Percentiles rank a stretch among this genome's conserved stretches.
Evolutionary conservation across 2,888 invertebrate genomes (phyloP).

Genomic region (Catocala fraxini): DNA sequence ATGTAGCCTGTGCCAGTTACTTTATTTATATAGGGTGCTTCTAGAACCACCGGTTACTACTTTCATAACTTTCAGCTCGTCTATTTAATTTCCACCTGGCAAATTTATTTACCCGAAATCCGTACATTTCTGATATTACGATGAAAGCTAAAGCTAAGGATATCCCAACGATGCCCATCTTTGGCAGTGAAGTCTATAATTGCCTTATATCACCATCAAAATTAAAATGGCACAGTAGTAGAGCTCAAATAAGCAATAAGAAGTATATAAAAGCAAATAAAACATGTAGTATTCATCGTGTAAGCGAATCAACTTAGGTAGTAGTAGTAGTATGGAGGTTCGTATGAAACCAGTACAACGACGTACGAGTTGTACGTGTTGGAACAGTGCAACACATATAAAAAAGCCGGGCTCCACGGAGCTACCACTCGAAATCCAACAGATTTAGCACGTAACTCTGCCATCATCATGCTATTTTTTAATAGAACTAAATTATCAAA

Average conservation of each 20-base stretch:
- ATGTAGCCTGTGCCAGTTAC: too few species aligned
- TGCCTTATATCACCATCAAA: too few species aligned
- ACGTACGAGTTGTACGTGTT: constrained; percentile 62
- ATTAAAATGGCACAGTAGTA: too few species aligned
- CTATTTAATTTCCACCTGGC: too few species aligned
- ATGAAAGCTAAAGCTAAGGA: too few species aligned
- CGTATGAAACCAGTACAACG: constrained; percentile 53
- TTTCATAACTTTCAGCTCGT: too few species aligned
- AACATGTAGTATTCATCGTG: background rate
- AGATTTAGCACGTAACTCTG: constrained; percentile 67
- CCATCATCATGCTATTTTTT: constrained; percentile 5
- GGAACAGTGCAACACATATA: constrained; percentile 74
- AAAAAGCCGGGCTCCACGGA: constrained; percentile 66
- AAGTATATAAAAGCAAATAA: background rate
- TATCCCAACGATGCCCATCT: too few species aligned
- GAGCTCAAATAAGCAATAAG: background rate
- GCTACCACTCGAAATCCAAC: constrained; percentile 72
- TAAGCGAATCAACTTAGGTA: background rate
- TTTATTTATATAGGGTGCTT: too few species aligned
- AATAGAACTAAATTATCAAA: background rate
- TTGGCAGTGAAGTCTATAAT: too few species aligned
- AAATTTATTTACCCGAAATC: too few species aligned
- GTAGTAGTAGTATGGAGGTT: constrained; percentile 8
- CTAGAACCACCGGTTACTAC: too few species aligned
- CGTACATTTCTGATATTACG: too few species aligned